These are phyloP conservation scores for Acleris sparsana DNA, from an alignment of 2,888 invertebrate species.

Conservation along the genomic window DNA sequence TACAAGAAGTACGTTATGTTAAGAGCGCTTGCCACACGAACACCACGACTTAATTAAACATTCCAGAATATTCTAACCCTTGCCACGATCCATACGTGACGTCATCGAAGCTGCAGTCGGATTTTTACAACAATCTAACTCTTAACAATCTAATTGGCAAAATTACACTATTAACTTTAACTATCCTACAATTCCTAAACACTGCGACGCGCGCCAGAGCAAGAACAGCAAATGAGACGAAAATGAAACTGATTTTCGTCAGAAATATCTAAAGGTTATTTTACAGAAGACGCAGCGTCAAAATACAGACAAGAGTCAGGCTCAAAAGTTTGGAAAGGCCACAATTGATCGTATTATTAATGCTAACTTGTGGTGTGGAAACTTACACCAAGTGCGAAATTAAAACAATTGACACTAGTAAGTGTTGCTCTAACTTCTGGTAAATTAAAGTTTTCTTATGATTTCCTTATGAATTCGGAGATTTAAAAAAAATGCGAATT, in stretches of 20 bases:
- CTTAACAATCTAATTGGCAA: slow-evolving; percentile 58
- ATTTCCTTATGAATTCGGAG: too few species aligned
- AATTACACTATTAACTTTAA: slow-evolving; percentile 49
- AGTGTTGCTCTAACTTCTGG: too few species aligned
- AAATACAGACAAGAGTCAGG: slow-evolving; percentile 4
- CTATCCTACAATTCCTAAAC: slow-evolving; percentile 41
- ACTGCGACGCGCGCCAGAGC: slow-evolving; percentile 38
- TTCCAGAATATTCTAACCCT: slow-evolving; percentile 17
- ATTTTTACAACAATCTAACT: slow-evolving; percentile 50
- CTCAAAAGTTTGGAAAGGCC: not conserved
- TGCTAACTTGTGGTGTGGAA: not conserved
- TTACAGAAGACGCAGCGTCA: not conserved
- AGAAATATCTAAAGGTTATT: not conserved
- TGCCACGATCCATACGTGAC: slow-evolving; percentile 28
- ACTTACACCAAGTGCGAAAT: not conserved
- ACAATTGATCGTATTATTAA: not conserved
- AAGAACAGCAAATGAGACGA: slow-evolving; percentile 45
- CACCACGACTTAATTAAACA: slow-evolving; percentile 12
- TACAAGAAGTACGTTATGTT: slow-evolving; percentile 15
- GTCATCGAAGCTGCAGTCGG: slow-evolving; percentile 63
- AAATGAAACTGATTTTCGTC: slow-evolving; percentile 37
- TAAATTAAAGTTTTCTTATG: too few species aligned
- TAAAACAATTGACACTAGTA: not conserved
- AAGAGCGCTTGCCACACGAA: slow-evolving; percentile 20
- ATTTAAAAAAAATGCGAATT: not conserved